Evolutionary conservation across 2,888 invertebrate genomes (phyloP), one percentile per base, ranked within the genome.

Genomic region (Ganaspis brasiliensis): DNA sequence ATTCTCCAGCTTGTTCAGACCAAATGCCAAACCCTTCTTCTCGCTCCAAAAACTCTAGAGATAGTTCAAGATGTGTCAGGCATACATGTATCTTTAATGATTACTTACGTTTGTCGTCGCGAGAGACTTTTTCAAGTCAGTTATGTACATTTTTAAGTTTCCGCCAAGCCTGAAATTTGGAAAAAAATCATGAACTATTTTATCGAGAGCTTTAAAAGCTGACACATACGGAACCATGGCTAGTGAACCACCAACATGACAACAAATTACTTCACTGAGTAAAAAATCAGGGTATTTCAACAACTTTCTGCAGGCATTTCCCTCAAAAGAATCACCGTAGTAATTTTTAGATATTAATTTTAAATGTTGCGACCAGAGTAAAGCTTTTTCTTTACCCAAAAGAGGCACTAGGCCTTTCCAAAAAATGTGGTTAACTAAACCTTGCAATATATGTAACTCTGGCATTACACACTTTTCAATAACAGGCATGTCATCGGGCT

Each of bases 401-500:
- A 61, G 31, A 31, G 61, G 35, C 16, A 61, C 61, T 26, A 61
- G 16, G 31, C 31, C 31, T 31, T n/a, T 31, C 31, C 31, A 31
- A 31, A 31, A 31, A 31, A 31, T 31, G 31, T 26, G 61, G 24
- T 26, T 24, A 31, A 26, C 4, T 26, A 16, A 6, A 26, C 61
- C 61, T 26, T 61, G 61, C 31, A 61, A 26, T 26, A 61, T 40
- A 61, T 61, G 31, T 61, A 14, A 61, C 31, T 21, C 31, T 61
- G 26, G 35, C 31, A 26, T 31, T 26, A 61, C n/a, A 10, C 4
- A 26, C 5, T 61, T 61, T 26, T 26, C 26, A 61, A 61, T 31
- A 21, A 61, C 31, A 61, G 61, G 16, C 70, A 49, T 61, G 61
- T 61, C 61, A 61, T 61, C 61, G 14, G 61, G 61, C 31, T 61